Evolutionary conservation across 2,113 vertebrate species (phyloP).

Genomic region (Oryzias javanicus): DNA sequence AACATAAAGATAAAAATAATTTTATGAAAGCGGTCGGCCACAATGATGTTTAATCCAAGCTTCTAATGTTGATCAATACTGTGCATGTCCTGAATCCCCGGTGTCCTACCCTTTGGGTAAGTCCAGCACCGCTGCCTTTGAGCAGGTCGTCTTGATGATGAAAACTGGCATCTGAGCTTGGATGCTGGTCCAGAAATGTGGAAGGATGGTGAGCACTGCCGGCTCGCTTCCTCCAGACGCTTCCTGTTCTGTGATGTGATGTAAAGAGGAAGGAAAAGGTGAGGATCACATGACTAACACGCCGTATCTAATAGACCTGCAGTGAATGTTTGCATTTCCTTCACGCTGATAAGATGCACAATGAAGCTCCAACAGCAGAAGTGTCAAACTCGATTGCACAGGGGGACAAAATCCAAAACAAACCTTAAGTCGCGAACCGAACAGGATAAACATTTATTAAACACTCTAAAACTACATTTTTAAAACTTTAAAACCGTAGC

Average conservation of each 20-base stretch:
- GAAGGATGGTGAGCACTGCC: conserved; percentile 74
- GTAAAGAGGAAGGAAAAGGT: conserved; percentile 6
- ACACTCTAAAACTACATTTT: too few relatives aligned
- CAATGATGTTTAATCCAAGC: background rate
- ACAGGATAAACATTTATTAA: too few relatives aligned
- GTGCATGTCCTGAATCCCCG: background rate
- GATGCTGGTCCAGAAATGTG: conserved; percentile 81
- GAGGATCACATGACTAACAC: background rate
- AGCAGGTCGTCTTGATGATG: conserved; percentile 81
- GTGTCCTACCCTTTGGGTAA: conserved; percentile 86
- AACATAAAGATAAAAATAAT: background rate
- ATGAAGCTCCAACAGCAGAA: too few relatives aligned
- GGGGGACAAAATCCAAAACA: too few relatives aligned
- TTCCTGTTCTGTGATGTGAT: conserved; percentile 46
- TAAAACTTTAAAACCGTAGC: too few relatives aligned
- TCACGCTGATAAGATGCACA: background rate
- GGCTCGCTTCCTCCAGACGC: conserved; percentile 30
- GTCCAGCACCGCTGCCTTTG: conserved; percentile 79
- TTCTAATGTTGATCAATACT: conserved; percentile 9
- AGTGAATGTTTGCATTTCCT: background rate
- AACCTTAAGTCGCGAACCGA: too few relatives aligned
- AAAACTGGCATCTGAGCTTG: conserved; percentile 72
- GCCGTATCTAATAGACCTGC: too few relatives aligned
- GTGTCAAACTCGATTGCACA: too few relatives aligned
- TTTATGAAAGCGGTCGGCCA: background rate